Conservation (phyloP, 2,113 vertebrate genomes). For the Bettongia penicillata region DNA sequence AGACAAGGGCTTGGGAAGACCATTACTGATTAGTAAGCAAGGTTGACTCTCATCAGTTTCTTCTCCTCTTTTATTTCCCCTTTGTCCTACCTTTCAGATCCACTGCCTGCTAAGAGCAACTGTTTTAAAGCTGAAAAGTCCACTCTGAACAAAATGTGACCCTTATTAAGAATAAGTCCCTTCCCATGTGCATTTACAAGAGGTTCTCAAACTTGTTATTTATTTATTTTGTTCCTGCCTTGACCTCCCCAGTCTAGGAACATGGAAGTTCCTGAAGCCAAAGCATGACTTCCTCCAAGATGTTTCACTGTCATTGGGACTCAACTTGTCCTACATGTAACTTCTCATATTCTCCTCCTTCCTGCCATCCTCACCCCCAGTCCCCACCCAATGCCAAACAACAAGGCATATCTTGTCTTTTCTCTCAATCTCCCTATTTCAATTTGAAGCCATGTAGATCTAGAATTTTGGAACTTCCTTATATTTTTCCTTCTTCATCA, state of each 20-base stretch:
- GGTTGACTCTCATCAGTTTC: not conserved
- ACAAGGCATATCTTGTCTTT: not conserved
- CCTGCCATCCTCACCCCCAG: not conserved
- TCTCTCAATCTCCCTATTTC: not conserved
- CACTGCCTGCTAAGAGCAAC: not conserved
- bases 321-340: not conserved
- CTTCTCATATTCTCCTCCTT: not conserved
- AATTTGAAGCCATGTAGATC: not conserved
- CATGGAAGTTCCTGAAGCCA: not conserved
- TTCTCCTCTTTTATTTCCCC: not conserved
- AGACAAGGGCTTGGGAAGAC: not conserved
- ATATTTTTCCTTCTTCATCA: not conserved
- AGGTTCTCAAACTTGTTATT: not conserved
- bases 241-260: not conserved
- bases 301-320: not conserved
- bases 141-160: not conserved
- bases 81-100: not conserved
- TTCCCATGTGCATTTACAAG: not conserved
- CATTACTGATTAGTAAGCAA: not conserved
- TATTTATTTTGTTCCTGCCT: not conserved
- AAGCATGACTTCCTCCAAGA: not conserved
- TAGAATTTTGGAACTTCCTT: not conserved
- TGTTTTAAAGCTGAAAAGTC: not conserved
- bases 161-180: not conserved
- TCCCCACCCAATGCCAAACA: not conserved